These are phyloP conservation scores for Tetragnatha montana DNA, from an alignment of 2,888 invertebrate species.

Conservation along the genomic window DNA sequence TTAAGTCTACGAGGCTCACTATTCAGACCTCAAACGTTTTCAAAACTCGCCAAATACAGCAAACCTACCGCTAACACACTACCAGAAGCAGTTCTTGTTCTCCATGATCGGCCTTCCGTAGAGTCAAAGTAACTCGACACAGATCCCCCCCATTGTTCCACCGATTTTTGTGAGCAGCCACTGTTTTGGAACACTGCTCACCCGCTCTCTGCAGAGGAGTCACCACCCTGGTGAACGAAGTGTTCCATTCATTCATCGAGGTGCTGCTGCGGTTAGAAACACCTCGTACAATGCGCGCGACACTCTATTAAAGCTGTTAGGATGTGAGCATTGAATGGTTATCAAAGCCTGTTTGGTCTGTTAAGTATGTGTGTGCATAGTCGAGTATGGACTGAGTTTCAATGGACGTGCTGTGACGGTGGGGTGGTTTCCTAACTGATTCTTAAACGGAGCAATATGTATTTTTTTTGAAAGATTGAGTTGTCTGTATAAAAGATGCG, in stretches of 20 bases:
- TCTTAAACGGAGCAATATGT: too few species aligned
- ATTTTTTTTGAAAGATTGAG: too few species aligned
- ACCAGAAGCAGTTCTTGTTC: conserved; percentile 35
- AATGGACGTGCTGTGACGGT: too few species aligned
- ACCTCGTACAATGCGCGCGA: conserved; percentile 23
- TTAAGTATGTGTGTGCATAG: neutral
- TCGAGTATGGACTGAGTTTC: too few species aligned
- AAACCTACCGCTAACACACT: conserved; percentile 43
- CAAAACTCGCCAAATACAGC: conserved; percentile 36
- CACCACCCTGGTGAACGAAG: conserved; percentile 18
- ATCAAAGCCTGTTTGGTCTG: neutral
- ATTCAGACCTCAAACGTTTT: neutral
- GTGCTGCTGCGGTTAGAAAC: conserved; percentile 36
- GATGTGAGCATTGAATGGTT: neutral
- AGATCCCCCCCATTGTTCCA: conserved; percentile 44
- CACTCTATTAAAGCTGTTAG: conserved; percentile 56
- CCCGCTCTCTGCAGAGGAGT: conserved; percentile 13
- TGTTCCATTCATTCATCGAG: conserved; percentile 20
- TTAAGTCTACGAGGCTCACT: neutral
- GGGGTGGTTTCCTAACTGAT: too few species aligned
- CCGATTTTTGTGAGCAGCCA: conserved; percentile 37
- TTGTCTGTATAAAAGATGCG: too few species aligned
- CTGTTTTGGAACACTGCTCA: conserved; percentile 54
- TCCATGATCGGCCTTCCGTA: conserved; percentile 43
- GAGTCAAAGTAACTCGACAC: conserved; percentile 55